A percentile compares a stretch with the other conserved stretches of the same genome.
phyloP scores from a whole-genome alignment of 2,797 vertebrate genomes.

The Esox lucius region DNA sequence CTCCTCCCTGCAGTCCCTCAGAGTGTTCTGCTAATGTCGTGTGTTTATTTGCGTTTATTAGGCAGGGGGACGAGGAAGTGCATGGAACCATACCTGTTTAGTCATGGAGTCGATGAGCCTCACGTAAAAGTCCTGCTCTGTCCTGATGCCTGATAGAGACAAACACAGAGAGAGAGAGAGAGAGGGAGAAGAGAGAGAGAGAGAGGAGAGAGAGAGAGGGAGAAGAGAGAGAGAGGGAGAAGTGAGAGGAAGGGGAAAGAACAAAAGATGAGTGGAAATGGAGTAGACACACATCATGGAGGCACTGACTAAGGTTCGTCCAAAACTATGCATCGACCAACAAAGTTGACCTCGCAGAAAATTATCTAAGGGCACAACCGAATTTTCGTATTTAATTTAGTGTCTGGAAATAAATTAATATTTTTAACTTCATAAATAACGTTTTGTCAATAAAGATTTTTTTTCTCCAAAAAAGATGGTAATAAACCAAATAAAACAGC shows the following conservation, averaged over 20 bases:
- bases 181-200: not conserved
- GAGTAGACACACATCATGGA: not conserved
- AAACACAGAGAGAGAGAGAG: not conserved
- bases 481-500: not conserved
- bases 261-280: not conserved
- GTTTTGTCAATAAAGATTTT: not conserved
- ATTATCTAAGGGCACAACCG: not conserved
- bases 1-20: not conserved
- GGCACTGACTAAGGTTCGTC: not conserved
- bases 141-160: conserved; percentile 77
- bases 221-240: not conserved
- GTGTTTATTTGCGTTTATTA: not conserved
- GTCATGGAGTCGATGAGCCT: conserved; percentile 95
- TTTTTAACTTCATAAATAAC: not conserved
- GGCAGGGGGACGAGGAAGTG: conserved; percentile 3
- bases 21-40: not conserved
- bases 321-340: not conserved
- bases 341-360: not conserved
- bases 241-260: not conserved
- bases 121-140: conserved; percentile 96
- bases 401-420: not conserved
- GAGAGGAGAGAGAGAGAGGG: not conserved
- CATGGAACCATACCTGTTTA: conserved; percentile 78
- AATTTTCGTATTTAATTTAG: not conserved
- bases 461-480: not conserved